These are phyloP conservation scores for Drosophila affinis DNA, from an alignment of 2,888 invertebrate genomes.

Conservation along the genomic window DNA sequence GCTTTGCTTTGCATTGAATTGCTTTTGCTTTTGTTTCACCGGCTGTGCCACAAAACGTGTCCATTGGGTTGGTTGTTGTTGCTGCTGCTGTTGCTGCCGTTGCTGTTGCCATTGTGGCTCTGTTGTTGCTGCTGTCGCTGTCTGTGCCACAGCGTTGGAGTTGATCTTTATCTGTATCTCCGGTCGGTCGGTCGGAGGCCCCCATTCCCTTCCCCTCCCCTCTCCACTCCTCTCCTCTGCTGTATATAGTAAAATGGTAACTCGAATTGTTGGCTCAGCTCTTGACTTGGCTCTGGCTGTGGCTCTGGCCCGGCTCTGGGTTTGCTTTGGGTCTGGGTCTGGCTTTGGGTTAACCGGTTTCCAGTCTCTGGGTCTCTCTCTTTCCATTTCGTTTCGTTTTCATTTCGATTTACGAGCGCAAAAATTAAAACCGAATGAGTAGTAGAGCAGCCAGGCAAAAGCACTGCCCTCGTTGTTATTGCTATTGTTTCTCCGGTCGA, in stretches of 20 bases:
- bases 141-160: constrained; percentile 66
- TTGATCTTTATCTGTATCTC: constrained; percentile 77
- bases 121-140: constrained; percentile 29
- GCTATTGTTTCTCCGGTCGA: constrained; percentile 39
- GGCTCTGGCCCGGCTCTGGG: constrained; percentile 26
- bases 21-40: constrained; percentile 57
- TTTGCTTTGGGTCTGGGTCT: constrained; percentile 21
- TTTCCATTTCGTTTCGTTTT: constrained; percentile 74
- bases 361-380: constrained; percentile 47
- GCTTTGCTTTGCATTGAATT: constrained; percentile 28
- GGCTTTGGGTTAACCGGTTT: constrained; percentile 59
- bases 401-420: constrained; percentile 78
- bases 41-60: constrained; percentile 78
- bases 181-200: constrained; percentile 54
- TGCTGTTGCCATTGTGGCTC: constrained; percentile 36
- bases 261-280: constrained; percentile 31
- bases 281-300: constrained; percentile 39
- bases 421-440: constrained; percentile 72
- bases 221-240: not conserved
- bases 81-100: constrained; percentile 17
- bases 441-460: constrained; percentile 46
- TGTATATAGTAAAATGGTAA: constrained; percentile 22
- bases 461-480: constrained; percentile 62
- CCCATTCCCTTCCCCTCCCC: too few relatives aligned
- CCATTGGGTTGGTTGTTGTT: constrained; percentile 46